These are phyloP conservation scores for Addax nasomaculatus DNA, from an alignment of 2,113 vertebrate species.

Conservation along the genomic window DNA sequence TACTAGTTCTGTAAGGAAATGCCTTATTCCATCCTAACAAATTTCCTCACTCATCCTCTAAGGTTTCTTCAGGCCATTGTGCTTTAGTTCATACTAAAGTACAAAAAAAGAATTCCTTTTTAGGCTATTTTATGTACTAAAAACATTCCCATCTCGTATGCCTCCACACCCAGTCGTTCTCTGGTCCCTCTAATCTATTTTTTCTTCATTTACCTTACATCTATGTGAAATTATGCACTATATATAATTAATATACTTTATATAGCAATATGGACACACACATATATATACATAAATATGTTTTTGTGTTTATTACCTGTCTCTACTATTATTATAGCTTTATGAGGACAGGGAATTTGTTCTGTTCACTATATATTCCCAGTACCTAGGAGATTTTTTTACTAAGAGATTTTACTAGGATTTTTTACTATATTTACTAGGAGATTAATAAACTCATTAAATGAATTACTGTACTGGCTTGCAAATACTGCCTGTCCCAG, in stretches of 20 bases:
- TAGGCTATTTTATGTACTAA: neutral
- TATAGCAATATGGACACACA: neutral
- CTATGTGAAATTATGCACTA: neutral
- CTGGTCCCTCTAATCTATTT: neutral
- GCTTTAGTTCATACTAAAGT: neutral
- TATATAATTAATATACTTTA: neutral
- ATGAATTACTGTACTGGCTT: neutral
- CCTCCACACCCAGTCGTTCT: neutral
- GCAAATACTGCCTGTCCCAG: neutral
- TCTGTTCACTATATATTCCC: neutral
- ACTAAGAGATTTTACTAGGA: neutral
- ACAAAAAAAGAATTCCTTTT: neutral
- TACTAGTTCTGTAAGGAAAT: neutral
- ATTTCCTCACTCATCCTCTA: neutral
- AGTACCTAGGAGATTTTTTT: neutral
- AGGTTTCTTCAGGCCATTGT: neutral
- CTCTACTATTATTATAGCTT: neutral
- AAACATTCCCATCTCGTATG: neutral
- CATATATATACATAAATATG: neutral
- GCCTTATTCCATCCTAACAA: neutral
- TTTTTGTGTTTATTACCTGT: neutral
- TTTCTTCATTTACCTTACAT: neutral
- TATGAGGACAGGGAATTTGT: neutral
- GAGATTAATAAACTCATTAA: neutral
- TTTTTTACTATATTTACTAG: neutral